Conservation (phyloP, 2,888 invertebrate species). For the Oasisia sp. region DNA sequence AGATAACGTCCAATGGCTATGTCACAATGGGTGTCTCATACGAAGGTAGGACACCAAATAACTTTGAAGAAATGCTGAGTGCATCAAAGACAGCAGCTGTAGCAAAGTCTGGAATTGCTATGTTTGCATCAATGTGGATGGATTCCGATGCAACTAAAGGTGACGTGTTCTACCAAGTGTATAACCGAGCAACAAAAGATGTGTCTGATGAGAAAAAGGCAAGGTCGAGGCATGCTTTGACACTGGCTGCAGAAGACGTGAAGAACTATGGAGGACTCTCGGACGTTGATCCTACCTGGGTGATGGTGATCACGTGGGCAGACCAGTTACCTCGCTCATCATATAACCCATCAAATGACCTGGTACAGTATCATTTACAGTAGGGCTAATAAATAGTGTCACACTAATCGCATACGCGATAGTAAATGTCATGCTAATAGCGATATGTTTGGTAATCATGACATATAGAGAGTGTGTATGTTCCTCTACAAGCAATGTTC, state of each 20-base stretch:
- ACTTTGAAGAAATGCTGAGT: neutral
- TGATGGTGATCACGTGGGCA: conserved; percentile 3
- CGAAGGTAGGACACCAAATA: neutral
- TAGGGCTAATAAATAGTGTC: neutral
- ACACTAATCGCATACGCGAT: neutral
- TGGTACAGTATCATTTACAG: neutral
- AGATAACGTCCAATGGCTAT: neutral
- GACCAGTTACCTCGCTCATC: neutral
- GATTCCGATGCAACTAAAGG: neutral
- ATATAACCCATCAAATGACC: neutral
- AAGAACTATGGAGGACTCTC: neutral
- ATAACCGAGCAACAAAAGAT: neutral
- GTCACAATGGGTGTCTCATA: neutral
- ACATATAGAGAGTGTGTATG: too few relatives aligned
- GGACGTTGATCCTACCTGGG: neutral
- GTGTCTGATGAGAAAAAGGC: neutral
- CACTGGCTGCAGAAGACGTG: neutral
- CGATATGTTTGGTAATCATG: neutral
- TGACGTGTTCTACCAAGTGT: neutral
- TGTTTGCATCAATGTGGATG: neutral
- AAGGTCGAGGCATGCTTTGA: neutral
- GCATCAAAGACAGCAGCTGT: neutral
- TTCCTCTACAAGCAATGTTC: too few relatives aligned
- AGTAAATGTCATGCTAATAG: neutral
- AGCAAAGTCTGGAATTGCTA: neutral